These are phyloP conservation scores for Argentina silus DNA, from an alignment of 2,797 vertebrate genomes.

Conservation along the genomic window DNA sequence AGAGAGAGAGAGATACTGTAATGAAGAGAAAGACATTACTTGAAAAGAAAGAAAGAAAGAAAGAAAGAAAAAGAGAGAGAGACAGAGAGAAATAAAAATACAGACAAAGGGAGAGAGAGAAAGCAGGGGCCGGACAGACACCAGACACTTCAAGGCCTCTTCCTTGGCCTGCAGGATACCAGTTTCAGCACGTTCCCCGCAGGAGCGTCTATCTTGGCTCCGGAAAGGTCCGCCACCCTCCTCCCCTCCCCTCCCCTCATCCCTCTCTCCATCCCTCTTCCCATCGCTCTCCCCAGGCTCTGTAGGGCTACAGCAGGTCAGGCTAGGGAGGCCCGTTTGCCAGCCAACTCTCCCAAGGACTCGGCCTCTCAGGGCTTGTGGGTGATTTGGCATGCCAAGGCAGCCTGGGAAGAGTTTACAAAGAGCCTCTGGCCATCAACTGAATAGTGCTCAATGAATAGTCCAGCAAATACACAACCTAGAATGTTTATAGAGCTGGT, in stretches of 20 bases:
- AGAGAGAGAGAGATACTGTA: background rate
- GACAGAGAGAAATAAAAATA: background rate
- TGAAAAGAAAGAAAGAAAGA: slow-evolving; percentile 1
- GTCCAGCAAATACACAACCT: background rate
- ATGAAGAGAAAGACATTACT: background rate
- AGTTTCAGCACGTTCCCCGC: slow-evolving; percentile 27
- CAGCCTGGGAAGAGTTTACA: slow-evolving; percentile 20
- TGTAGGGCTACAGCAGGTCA: slow-evolving; percentile 20
- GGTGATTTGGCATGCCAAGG: slow-evolving; percentile 22
- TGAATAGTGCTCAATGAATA: background rate
- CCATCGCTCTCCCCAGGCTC: background rate
- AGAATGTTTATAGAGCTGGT: slow-evolving; percentile 38
- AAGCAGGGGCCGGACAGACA: slow-evolving; percentile 39
- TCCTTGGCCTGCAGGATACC: slow-evolving; percentile 16
- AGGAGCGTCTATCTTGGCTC: slow-evolving; percentile 34
- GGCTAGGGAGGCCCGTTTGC: slow-evolving; percentile 3
- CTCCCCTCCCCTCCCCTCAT: slow-evolving; percentile 15
- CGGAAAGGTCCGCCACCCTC: slow-evolving; percentile 7
- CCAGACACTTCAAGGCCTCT: slow-evolving; percentile 35
- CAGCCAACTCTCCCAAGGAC: slow-evolving; percentile 10
- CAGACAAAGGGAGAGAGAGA: background rate
- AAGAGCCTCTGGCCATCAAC: slow-evolving; percentile 6
- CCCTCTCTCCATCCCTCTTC: slow-evolving; percentile 12
- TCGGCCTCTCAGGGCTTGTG: slow-evolving; percentile 20
- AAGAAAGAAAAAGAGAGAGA: slow-evolving; percentile 1